These are phyloP conservation scores for Hypena proboscidalis DNA, from an alignment of 2,888 invertebrate species.

Conservation along the genomic window DNA sequence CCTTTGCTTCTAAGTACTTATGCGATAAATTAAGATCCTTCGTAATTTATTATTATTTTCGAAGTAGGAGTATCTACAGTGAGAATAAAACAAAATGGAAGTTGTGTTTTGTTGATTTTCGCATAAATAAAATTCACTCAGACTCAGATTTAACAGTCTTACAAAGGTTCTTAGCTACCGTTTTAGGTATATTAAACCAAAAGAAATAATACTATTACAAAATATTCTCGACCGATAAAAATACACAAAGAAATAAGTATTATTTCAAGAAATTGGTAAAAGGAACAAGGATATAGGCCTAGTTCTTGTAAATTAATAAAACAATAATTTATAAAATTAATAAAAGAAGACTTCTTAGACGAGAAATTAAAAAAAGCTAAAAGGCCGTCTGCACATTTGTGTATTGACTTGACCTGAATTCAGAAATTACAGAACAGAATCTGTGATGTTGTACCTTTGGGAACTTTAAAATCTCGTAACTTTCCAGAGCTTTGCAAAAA, in stretches of 20 bases:
- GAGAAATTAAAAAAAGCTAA: background rate
- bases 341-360: conserved; percentile 7
- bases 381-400: conserved; percentile 5
- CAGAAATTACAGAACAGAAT: conserved; percentile 5
- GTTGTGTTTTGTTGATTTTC: too few species aligned
- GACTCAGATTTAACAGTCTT: too few species aligned
- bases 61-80: too few species aligned
- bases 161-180: too few species aligned
- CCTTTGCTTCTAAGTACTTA: too few species aligned
- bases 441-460: conserved; percentile 1
- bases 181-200: too few species aligned
- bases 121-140: too few species aligned
- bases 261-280: conserved; percentile 1
- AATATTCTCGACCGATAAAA: conserved; percentile 1
- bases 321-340: conserved; percentile 30
- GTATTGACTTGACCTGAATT: conserved; percentile 1
- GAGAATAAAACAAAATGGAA: too few species aligned
- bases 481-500: conserved; percentile 12
- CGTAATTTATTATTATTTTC: too few species aligned
- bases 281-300: conserved; percentile 8
- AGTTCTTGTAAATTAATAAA: conserved; percentile 23
- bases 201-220: background rate
- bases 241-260: background rate
- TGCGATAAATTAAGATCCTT: too few species aligned
- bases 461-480: too few species aligned